phyloP scores from a whole-genome alignment of 2,113 vertebrate genomes.

The Hemichromis elongatus region DNA sequence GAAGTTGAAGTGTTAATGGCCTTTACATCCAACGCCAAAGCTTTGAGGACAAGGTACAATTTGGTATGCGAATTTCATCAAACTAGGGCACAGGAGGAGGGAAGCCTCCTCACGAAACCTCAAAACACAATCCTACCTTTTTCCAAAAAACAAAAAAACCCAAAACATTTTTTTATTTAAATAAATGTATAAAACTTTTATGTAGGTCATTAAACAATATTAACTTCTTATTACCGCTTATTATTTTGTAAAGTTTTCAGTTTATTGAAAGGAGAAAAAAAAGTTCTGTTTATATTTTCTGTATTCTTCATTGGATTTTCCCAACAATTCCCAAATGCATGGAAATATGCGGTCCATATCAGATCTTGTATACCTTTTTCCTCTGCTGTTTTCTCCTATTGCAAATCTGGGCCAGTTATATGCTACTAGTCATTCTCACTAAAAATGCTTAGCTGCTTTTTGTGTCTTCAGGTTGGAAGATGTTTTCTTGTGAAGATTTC shows the following conservation, averaged over 20 bases:
- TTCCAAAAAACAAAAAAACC: not conserved
- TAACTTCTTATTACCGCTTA: conserved; percentile 51
- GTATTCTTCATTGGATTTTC: conserved; percentile 63
- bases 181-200: conserved; percentile 58
- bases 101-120: conserved; percentile 49
- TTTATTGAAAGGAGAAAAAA: conserved; percentile 19
- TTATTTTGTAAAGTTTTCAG: conserved; percentile 54
- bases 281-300: conserved; percentile 63
- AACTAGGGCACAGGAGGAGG: conserved; percentile 30
- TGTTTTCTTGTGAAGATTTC: not conserved
- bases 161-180: conserved; percentile 50
- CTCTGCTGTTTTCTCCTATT: conserved; percentile 59
- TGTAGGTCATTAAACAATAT: conserved; percentile 59
- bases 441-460: conserved; percentile 45
- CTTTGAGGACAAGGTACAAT: conserved; percentile 65
- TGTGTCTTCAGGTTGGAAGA: not conserved
- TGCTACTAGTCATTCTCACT: conserved; percentile 44
- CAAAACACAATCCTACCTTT: conserved; percentile 31
- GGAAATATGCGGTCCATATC: conserved; percentile 54
- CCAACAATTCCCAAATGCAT: conserved; percentile 40
- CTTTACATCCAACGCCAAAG: conserved; percentile 32
- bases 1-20: conserved; percentile 42
- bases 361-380: conserved; percentile 63
- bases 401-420: conserved; percentile 68
- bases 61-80: conserved; percentile 56